Percentiles rank a stretch among this genome's conserved stretches.
Conservation (phyloP, 2,797 vertebrate genomes). For the Anabacerthia variegaticeps region DNA sequence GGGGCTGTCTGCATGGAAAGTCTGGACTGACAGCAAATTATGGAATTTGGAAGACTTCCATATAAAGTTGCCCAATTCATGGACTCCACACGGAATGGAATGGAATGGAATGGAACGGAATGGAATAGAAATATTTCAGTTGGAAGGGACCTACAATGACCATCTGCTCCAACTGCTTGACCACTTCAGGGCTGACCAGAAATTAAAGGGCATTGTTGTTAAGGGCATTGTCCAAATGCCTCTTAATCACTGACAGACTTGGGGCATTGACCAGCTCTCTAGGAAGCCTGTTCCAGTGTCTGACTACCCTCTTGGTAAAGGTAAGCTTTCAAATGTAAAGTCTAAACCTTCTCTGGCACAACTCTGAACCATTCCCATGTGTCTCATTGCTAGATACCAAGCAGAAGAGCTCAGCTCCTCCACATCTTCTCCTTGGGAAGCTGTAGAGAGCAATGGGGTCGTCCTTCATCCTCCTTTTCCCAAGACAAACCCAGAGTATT, state of each 20-base stretch:
- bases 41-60: not conserved
- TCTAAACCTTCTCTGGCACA: not conserved
- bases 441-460: too few relatives aligned
- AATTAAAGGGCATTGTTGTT: not conserved
- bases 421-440: not conserved
- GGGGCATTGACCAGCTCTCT: not conserved
- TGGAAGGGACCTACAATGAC: fast-evolving
- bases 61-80: not conserved
- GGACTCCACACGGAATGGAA: not conserved
- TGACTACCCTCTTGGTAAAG: not conserved
- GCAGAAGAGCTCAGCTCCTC: not conserved
- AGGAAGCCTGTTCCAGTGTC: not conserved
- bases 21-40: not conserved
- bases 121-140: not conserved
- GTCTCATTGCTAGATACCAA: not conserved
- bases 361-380: not conserved
- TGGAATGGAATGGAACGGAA: not conserved
- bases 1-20: not conserved
- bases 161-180: not conserved
- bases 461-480: not conserved
- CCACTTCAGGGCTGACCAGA: not conserved
- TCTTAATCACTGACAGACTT: not conserved
- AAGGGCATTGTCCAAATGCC: not conserved
- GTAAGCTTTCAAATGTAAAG: not conserved
- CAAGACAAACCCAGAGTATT: not conserved